Conservation (phyloP, 2,888 invertebrate genomes). For the Pseudeuparius sepicola region DNA sequence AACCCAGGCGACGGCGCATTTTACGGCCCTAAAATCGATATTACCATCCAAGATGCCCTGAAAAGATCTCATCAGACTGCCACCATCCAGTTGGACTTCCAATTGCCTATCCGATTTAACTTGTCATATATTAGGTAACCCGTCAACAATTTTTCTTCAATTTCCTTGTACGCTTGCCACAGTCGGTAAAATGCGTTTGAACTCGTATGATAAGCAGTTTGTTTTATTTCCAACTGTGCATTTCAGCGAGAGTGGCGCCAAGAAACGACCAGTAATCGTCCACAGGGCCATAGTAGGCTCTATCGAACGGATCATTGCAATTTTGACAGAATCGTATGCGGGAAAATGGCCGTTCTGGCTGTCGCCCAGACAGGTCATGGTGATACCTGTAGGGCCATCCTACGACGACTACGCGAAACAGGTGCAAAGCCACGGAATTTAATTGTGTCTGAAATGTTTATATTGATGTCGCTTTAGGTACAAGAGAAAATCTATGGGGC, state of each 20-base stretch:
- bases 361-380: slow-evolving; percentile 86
- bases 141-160: too few species aligned
- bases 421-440: too few species aligned
- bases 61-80: slow-evolving; percentile 89
- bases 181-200: too few species aligned
- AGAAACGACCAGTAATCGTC: slow-evolving; percentile 92
- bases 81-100: slow-evolving; percentile 97
- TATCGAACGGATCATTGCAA: slow-evolving; percentile 96
- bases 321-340: slow-evolving; percentile 91
- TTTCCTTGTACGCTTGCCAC: too few species aligned
- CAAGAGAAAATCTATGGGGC: slow-evolving; percentile 59
- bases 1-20: slow-evolving; percentile 97
- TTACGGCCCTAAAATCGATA: slow-evolving; percentile 99
- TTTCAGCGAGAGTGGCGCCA: slow-evolving; percentile 77
- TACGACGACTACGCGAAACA: slow-evolving; percentile 81
- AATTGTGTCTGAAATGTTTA: too few species aligned
- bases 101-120: slow-evolving; percentile 87
- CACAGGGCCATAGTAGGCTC: slow-evolving; percentile 96
- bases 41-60: slow-evolving; percentile 90
- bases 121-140: slow-evolving; percentile 62
- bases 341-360: slow-evolving; percentile 99
- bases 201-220: too few species aligned
- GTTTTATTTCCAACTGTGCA: too few species aligned
- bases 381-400: slow-evolving; percentile 83
- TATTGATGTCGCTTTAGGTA: too few species aligned